phyloP scores from a whole-genome alignment of 2,797 vertebrate genomes.

The Cichlasoma orientale region DNA sequence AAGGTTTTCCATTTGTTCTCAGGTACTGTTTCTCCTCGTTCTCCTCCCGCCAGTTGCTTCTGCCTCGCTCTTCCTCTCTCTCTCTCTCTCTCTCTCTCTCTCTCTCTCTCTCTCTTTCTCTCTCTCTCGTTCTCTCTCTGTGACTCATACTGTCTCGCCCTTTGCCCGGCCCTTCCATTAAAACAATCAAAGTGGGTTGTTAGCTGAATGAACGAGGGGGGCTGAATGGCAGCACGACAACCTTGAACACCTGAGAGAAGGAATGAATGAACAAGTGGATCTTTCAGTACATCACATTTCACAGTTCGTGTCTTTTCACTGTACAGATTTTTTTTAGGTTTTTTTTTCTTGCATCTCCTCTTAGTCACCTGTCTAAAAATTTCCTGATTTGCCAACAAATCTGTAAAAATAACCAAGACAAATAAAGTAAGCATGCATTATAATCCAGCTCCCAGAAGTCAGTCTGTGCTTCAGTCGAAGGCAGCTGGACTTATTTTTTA shows the following conservation, averaged over 20 bases:
- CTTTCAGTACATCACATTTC: not conserved
- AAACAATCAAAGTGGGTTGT: constrained; percentile 29
- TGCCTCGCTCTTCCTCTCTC: not conserved
- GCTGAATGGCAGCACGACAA: constrained; percentile 8
- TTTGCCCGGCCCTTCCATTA: constrained; percentile 40
- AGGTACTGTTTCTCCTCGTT: constrained; percentile 10
- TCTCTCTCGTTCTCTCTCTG: constrained; percentile 6
- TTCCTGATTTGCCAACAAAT: not conserved
- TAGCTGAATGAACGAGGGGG: constrained; percentile 20
- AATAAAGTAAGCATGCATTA: not conserved
- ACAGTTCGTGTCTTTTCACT: not conserved
- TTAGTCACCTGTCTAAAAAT: not conserved
- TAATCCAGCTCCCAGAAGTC: not conserved
- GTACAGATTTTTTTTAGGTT: not conserved
- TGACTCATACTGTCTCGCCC: constrained; percentile 62
- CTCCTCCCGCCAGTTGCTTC: not conserved
- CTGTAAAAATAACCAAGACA: not conserved
- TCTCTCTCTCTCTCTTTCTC: constrained; percentile 3
- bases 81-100: not conserved
- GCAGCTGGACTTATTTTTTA: not conserved
- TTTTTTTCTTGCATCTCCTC: not conserved
- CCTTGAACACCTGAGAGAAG: constrained; percentile 19
- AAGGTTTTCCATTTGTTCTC: constrained; percentile 38
- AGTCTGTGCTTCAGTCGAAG: not conserved
- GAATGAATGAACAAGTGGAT: not conserved